phyloP scores from a whole-genome alignment of 2,888 invertebrate genomes.

The Pheosia gnoma region DNA sequence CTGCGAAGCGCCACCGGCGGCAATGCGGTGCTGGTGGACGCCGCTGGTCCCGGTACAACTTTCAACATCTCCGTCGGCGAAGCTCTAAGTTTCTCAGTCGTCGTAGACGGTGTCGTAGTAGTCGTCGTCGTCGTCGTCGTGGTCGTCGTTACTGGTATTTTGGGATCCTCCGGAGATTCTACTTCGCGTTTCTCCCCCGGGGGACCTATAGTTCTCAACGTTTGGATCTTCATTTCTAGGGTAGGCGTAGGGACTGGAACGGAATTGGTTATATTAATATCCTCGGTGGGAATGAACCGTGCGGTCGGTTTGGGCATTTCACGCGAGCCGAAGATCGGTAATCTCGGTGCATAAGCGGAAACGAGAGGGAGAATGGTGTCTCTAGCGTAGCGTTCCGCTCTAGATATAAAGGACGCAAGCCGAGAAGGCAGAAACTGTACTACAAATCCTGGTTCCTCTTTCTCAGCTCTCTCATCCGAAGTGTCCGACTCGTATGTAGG shows the following conservation, averaged over 20 bases:
- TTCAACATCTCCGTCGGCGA: conserved; percentile 71
- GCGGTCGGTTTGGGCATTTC: conserved; percentile 79
- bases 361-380: conserved; percentile 90
- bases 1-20: conserved; percentile 74
- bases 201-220: conserved; percentile 71
- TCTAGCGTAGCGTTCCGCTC: conserved; percentile 92
- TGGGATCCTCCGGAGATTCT: conserved; percentile 73
- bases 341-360: conserved; percentile 90
- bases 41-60: conserved; percentile 65
- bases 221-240: conserved; percentile 79
- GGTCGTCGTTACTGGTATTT: conserved; percentile 61
- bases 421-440: conserved; percentile 92
- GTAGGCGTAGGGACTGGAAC: conserved; percentile 76
- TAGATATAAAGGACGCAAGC: conserved; percentile 90
- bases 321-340: conserved; percentile 84
- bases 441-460: conserved; percentile 79
- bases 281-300: conserved; percentile 86
- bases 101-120: conserved; percentile 51
- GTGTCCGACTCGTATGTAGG: conserved; percentile 65
- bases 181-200: conserved; percentile 70
- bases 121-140: conserved; percentile 51
- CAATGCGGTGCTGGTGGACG: conserved; percentile 70
- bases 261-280: conserved; percentile 63
- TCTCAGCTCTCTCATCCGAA: conserved; percentile 64
- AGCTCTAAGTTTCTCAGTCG: conserved; percentile 58